Evolutionary conservation across 2,888 invertebrate species (phyloP), one percentile per base, ranked within the genome.

Genomic region (Boloria selene): DNA sequence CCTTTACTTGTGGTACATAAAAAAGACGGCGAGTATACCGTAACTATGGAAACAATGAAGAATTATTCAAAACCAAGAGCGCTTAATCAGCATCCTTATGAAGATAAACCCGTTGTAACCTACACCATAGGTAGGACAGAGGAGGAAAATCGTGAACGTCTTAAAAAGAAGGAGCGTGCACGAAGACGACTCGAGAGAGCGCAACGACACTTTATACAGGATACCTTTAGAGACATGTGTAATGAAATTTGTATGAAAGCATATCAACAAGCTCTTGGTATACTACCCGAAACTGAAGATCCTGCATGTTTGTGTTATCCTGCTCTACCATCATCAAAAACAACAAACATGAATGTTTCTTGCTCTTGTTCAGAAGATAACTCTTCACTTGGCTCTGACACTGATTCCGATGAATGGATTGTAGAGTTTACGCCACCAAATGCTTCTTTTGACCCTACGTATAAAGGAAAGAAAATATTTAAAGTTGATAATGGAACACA

Each of bases 21-120:
- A 74, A 87, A 83, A 68, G 84, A 90, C 59, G 92, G 92, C 5
- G 88, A 91, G 78, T 91, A 80, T 64, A 83, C 82, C 4, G 83
- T 93, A 14, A 89, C 88, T 14, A 86, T 93, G 87, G 92, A 92
- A 77, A 89, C 88, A 1, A 88, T 92, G 87, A 92, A 85, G 76
- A 68, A 77, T 7, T 89, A 82, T 69, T 4, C 73, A 6, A 89
- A 83, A 71, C 84, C 79, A 10, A 82, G 92, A 75, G 74, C 83
- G 53, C 67, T 84, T 5, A 88, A 88, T 68, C 89, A 92, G 71
- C 76, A 82, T 61, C 92, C 92, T 0, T 93, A 86, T 74, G 90
- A 92, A 76, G 90, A 92, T 52, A 90, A 88, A 72, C 85, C 85
- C 50, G 73, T 85, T 13, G 54, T 89, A 3, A 86, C 85, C 2